phyloP scores from a whole-genome alignment of 1,140 invertebrate species.

The Drosophila pandora region DNA sequence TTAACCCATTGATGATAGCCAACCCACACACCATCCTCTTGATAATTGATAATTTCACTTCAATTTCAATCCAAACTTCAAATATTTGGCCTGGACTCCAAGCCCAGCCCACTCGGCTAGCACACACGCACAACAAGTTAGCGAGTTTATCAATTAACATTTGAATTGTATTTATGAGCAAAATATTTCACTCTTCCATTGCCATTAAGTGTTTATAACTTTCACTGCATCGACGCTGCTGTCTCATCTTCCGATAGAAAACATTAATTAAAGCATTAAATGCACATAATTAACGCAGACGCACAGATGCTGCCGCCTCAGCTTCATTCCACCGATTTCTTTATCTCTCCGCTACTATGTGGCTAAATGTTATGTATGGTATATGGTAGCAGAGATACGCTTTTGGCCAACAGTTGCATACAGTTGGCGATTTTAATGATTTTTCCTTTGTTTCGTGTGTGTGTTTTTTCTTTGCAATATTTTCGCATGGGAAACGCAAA shows the following conservation, averaged over 20 bases:
- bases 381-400: constrained; percentile 34
- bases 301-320: constrained; percentile 29
- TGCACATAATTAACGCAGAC: constrained; percentile 69
- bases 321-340: constrained; percentile 34
- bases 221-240: constrained; percentile 50
- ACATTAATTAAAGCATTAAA: constrained; percentile 75
- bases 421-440: constrained; percentile 34
- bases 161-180: constrained; percentile 35
- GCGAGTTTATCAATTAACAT: constrained; percentile 55
- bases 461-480: constrained; percentile 27
- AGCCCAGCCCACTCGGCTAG: constrained; percentile 16
- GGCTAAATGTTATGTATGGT: neutral
- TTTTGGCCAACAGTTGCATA: constrained; percentile 28
- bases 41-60: constrained; percentile 14
- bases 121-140: constrained; percentile 54
- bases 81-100: constrained; percentile 7
- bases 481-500: constrained; percentile 52
- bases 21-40: constrained; percentile 25
- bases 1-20: too few relatives aligned
- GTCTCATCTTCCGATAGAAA: constrained; percentile 55
- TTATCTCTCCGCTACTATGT: neutral
- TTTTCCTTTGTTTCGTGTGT: constrained; percentile 35
- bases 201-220: constrained; percentile 64
- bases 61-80: constrained; percentile 30
- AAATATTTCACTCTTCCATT: constrained; percentile 37